Evolutionary conservation across 2,797 vertebrate genomes (phyloP).

Genomic region (Sylvia borin): DNA sequence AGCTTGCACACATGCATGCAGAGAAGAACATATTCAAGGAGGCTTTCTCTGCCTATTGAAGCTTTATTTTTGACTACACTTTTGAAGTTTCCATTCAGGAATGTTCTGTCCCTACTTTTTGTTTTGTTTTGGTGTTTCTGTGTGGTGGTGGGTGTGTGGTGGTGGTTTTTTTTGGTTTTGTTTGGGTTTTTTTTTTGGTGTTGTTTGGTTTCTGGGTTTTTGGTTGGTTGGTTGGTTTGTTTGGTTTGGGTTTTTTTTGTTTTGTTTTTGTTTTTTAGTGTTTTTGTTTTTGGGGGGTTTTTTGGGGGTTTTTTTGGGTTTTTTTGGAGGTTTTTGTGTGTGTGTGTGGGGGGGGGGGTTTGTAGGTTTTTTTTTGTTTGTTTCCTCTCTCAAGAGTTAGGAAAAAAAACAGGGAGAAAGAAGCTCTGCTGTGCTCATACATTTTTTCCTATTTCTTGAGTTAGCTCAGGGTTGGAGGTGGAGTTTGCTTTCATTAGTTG

Average conservation of each 20-base stretch:
- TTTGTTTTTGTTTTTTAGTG: too few species aligned
- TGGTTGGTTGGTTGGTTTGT: too few species aligned
- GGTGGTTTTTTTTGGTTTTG: too few species aligned
- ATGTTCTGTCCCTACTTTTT: background rate
- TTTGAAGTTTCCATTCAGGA: constrained; percentile 36
- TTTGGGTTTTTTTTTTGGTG: background rate
- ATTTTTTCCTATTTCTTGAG: constrained; percentile 30
- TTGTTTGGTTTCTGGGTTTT: too few species aligned
- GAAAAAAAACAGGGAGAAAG: background rate
- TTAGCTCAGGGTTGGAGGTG: constrained; percentile 21
- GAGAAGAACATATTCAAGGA: background rate
- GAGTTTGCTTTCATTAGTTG: constrained; percentile 54
- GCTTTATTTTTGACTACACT: constrained; percentile 18
- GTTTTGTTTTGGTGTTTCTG: background rate
- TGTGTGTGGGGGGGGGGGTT: too few species aligned
- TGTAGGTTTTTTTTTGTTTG: background rate
- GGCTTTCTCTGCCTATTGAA: background rate
- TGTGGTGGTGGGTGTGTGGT: too few species aligned
- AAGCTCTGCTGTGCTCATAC: background rate
- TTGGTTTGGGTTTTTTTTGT: background rate
- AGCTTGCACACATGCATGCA: background rate
- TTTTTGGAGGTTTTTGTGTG: too few species aligned
- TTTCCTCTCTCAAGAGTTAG: background rate
- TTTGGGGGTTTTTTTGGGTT: too few species aligned
- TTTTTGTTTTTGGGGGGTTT: too few species aligned